Evolutionary conservation across 2,113 vertebrate species (phyloP), one percentile per base, ranked within the genome.

Genomic region (Egretta garzetta): DNA sequence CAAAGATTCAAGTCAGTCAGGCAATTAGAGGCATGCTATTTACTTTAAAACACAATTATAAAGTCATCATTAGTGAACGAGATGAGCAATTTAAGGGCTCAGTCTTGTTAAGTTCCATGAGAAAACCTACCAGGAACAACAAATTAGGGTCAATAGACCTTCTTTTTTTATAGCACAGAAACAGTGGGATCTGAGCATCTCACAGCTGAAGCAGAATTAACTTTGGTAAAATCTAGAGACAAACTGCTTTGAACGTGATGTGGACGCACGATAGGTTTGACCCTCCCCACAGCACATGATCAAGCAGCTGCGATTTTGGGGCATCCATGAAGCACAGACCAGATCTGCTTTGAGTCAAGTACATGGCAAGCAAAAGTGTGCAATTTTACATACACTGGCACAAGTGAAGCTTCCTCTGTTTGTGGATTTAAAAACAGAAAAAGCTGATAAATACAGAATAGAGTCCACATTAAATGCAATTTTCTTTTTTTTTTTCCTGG

Each of bases 191-290:
- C 21, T 50, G 45, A 82, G 45, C 66, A 45, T 7, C 60, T 56
- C 92, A 2, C 15, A 59, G 37, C 0, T 32, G 50, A 28, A 35
- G 28, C 10, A 28, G 45, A 77, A 86, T 20, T 33, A 37, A 52
- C 27, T 64, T 17, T 23, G 85, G 81, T 10, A 77, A 64, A 55
- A 74, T 15, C 49, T 0, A 49, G 30, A 63, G 45, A 52, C 7
- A 23, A 43, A 79, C 22, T 47, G 28, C 45, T 70, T 18, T 45
- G 28, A 8, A 8, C 1, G 4, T 8, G 32, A 2, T 1, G 33
- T 1, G 12, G 33, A 13, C 4, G 7, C 41, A 5, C 0, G 1
- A 22, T 1, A 41, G 23, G n/a, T 32, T 32, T 20, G 8, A 66
- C 9, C 72, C 80, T 33, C 21, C 53, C 20, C 45, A 15, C 37